phyloP scores from a whole-genome alignment of 2,797 vertebrate genomes.

The Tadarida brasiliensis region DNA sequence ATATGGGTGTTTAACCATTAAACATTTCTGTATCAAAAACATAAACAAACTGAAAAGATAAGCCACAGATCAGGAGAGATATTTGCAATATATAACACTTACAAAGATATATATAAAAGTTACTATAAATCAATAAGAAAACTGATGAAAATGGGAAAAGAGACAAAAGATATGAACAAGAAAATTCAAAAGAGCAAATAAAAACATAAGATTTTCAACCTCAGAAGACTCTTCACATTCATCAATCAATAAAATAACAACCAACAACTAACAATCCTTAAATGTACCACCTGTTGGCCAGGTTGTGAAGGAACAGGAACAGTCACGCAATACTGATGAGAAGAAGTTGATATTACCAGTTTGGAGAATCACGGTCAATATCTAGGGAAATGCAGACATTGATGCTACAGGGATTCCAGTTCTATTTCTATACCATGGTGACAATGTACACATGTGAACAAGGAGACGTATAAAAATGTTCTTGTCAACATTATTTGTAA shows the following conservation, averaged over 20 bases:
- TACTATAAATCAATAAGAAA: conserved; percentile 52
- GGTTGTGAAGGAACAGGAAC: neutral
- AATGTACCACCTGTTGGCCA: neutral
- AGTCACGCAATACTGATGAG: neutral
- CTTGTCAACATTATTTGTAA: conserved; percentile 14
- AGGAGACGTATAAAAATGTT: neutral
- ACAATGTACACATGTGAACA: neutral
- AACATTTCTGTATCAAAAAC: conserved; percentile 11
- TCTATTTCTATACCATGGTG: neutral
- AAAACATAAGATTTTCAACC: conserved; percentile 36
- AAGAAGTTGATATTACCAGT: neutral
- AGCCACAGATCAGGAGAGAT: neutral
- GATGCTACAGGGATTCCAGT: neutral
- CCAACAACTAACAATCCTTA: neutral
- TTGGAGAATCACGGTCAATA: neutral
- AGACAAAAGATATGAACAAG: conserved; percentile 1
- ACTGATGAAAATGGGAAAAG: conserved; percentile 58
- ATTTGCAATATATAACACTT: conserved; percentile 1
- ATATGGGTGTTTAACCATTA: neutral
- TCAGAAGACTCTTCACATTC: conserved; percentile 43
- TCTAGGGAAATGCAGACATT: neutral
- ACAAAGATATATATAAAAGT: neutral
- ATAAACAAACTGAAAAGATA: neutral
- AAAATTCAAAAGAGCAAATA: neutral
- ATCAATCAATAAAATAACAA: conserved; percentile 38